A percentile compares a stretch with the other conserved stretches of the same genome.
phyloP scores from a whole-genome alignment of 2,888 invertebrate species.

The Stomorhina lunata region DNA sequence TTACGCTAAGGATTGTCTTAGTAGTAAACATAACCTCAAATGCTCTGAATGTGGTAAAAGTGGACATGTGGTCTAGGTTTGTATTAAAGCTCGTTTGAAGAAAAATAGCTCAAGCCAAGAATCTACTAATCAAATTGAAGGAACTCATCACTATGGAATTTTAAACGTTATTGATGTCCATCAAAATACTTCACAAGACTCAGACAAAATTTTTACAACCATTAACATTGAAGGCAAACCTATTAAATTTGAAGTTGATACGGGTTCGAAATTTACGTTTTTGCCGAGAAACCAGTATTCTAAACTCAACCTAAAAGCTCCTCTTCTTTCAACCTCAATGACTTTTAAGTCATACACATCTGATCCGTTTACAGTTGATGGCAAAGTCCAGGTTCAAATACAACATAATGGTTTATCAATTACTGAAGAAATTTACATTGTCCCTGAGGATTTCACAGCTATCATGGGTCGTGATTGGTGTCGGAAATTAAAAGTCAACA shows the following conservation, averaged over 20 bases:
- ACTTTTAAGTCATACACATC: conserved; percentile 50
- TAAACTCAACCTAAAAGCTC: conserved; percentile 22
- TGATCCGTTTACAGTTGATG: conserved; percentile 49
- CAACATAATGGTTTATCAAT: conserved; percentile 29
- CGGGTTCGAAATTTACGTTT: conserved; percentile 31
- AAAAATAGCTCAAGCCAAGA: neutral
- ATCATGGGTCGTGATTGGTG: conserved; percentile 32
- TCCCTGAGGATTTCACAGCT: conserved; percentile 47
- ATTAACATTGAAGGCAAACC: conserved; percentile 38
- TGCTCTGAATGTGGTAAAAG: conserved; percentile 32
- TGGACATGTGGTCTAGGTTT: conserved; percentile 25
- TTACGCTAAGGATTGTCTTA: conserved; percentile 36
- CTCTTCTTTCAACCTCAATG: conserved; percentile 22
- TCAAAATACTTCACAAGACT: neutral
- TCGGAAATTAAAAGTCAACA: conserved; percentile 26
- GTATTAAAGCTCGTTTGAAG: conserved; percentile 30
- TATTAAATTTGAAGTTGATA: conserved; percentile 19
- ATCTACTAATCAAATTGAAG: conserved; percentile 14
- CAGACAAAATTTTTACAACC: conserved; percentile 13
- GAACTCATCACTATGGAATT: conserved; percentile 4
- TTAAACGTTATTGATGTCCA: conserved; percentile 7
- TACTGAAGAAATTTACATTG: conserved; percentile 50
- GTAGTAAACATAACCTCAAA: conserved; percentile 31
- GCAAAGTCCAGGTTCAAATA: conserved; percentile 36
- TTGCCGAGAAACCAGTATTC: conserved; percentile 1